A percentile compares a stretch with the other conserved stretches of the same genome.
phyloP scores from a whole-genome alignment of 1,140 invertebrate genomes.

The Caligus rogercresseyi region DNA sequence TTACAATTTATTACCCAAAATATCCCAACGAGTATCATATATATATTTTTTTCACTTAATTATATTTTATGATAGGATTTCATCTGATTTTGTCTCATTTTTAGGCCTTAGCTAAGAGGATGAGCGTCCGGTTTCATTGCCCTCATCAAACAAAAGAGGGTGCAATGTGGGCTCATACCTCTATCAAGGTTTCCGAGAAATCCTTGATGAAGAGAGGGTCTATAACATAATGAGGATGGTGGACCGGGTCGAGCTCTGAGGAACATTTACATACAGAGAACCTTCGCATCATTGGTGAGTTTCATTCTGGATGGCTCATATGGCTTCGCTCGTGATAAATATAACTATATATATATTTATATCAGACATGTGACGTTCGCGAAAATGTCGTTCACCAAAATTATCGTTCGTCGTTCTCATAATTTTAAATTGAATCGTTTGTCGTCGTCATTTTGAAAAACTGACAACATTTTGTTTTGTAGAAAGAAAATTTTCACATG shows the following conservation, averaged over 20 bases:
- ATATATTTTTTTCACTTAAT: too few species aligned
- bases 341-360: neutral
- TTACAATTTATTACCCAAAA: too few species aligned
- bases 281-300: conserved; percentile 15
- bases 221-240: conserved; percentile 8
- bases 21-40: too few species aligned
- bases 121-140: conserved; percentile 12
- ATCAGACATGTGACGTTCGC: neutral
- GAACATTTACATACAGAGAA: conserved; percentile 8
- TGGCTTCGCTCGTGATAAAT: neutral
- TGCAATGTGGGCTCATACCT: conserved; percentile 5
- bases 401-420: neutral
- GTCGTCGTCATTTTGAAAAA: neutral
- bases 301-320: neutral
- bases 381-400: neutral
- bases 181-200: neutral
- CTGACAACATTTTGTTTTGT: neutral
- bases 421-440: neutral
- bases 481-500: neutral
- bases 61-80: too few species aligned
- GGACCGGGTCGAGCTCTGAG: conserved; percentile 1
- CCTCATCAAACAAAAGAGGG: conserved; percentile 6
- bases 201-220: conserved; percentile 7
- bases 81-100: too few species aligned
- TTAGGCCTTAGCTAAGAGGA: too few species aligned